Evolutionary conservation across 2,797 vertebrate genomes (phyloP).

Genomic region (Carcharodon carcharias): DNA sequence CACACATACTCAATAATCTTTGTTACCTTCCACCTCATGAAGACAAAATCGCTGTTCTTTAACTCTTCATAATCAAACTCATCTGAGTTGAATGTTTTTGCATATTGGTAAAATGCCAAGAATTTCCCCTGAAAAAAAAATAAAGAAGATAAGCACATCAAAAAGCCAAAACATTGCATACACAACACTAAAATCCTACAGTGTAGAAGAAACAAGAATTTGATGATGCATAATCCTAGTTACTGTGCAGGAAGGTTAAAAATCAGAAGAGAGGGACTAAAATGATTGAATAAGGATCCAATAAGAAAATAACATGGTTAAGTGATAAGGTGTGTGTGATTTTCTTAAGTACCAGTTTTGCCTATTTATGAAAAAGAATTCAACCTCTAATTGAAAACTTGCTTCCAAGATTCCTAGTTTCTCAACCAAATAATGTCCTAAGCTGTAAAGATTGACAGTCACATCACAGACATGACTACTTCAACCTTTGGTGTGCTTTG

Average conservation of each 20-base stretch:
- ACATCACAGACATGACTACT: neutral
- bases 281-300: neutral
- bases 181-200: neutral
- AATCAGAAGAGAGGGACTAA: neutral
- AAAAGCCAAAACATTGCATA: neutral
- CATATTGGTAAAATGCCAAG: constrained; percentile 96
- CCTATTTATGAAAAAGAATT: neutral
- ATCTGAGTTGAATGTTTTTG: constrained; percentile 95
- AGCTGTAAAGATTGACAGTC: neutral
- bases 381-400: neutral
- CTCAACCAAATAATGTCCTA: neutral
- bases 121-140: constrained; percentile 79
- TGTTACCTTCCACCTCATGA: constrained; percentile 97
- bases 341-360: neutral
- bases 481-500: neutral
- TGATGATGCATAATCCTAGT: neutral
- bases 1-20: constrained; percentile 16
- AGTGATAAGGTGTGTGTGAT: neutral
- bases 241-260: neutral
- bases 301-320: neutral
- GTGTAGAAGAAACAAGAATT: neutral
- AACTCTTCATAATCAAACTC: constrained; percentile 95
- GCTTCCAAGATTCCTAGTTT: neutral
- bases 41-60: constrained; percentile 91
- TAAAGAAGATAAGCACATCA: neutral